Evolutionary conservation across 1,140 invertebrate species (phyloP), one percentile per base, ranked within the genome.

Genomic region (Drosophila grimshawi): DNA sequence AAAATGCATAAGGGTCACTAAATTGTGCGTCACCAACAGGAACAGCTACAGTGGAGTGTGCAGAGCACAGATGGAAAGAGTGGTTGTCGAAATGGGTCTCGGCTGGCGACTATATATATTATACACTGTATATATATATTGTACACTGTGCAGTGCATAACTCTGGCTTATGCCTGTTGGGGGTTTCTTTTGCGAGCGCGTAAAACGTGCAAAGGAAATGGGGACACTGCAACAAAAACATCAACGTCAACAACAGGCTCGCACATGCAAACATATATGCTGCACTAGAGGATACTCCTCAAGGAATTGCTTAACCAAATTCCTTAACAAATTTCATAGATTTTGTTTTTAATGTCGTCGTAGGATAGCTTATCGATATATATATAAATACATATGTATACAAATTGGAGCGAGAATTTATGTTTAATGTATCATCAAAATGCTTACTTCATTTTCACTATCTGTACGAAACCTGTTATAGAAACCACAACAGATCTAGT

Each of bases 181-280:
- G 35, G 11, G 37, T 60, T 60, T 7, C 39, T 62, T 49, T 62
- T 49, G 59, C 7, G 10, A 29, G 41, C 60, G 35, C 10, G 49
- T 27, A 32, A 62, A 78, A 49, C 67, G 55, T 67, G 73, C 55
- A 75, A 67, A 76, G 72, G 67, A 76, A 79, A 79, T 76, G 76
- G 62, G 48, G 53, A 45, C 70, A 60, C 48, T 61, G 53, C 66
- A 82, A 60, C 71, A 57, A 69, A 75, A 59, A 56, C 59, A 70
- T 59, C 64, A 71, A 72, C 60, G 63, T 46, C 72, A 76, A 43
- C 49, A 65, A 57, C 55, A 74, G 66, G n/a, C 35, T 35, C 7
- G 19, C 64, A 39, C 1, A 33, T 7, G 29, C 30, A 4, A n/a
- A 30, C 0, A 19, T 3, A 11, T 1, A n/a, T 49, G 19, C 41